Conservation (phyloP, 1,140 invertebrate genomes). For the Ips typographus region DNA sequence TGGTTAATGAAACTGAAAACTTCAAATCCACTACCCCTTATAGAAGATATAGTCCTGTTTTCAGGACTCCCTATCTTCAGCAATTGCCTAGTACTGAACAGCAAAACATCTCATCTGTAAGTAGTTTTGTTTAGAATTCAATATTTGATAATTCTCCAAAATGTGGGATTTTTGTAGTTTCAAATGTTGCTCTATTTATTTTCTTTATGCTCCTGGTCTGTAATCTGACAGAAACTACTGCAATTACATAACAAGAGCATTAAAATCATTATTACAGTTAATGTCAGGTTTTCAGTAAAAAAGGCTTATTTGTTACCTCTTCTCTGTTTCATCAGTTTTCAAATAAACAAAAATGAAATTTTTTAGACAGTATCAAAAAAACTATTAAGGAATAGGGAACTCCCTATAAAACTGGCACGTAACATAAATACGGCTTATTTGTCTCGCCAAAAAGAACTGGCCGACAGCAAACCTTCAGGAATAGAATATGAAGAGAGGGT, state of each 20-base stretch:
- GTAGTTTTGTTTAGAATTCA: too few relatives aligned
- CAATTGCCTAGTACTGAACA: slow-evolving; percentile 20
- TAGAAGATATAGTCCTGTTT: slow-evolving; percentile 4
- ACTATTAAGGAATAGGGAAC: slow-evolving; percentile 39
- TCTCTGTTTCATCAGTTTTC: neutral
- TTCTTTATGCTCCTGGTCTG: too few relatives aligned
- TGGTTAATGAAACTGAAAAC: slow-evolving; percentile 3
- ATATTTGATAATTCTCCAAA: too few relatives aligned
- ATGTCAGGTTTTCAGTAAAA: neutral
- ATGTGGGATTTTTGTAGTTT: neutral
- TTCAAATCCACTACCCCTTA: slow-evolving; percentile 5
- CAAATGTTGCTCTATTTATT: too few relatives aligned
- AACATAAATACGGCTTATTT: slow-evolving; percentile 39
- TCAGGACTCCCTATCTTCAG: slow-evolving; percentile 17
- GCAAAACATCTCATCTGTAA: slow-evolving; percentile 26
- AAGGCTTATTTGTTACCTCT: neutral
- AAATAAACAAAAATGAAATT: slow-evolving; percentile 1
- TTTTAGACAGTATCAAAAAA: slow-evolving; percentile 37
- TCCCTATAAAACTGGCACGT: slow-evolving; percentile 42
- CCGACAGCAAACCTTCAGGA: neutral
- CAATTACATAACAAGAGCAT: too few relatives aligned
- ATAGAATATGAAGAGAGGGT: slow-evolving; percentile 29
- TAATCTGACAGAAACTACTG: too few relatives aligned
- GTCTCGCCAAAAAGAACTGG: slow-evolving; percentile 26
- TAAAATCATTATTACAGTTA: too few relatives aligned